A percentile compares a stretch with the other conserved stretches of the same genome.
phyloP scores from a whole-genome alignment of 2,113 vertebrate genomes.

The Bubalus kerabau region DNA sequence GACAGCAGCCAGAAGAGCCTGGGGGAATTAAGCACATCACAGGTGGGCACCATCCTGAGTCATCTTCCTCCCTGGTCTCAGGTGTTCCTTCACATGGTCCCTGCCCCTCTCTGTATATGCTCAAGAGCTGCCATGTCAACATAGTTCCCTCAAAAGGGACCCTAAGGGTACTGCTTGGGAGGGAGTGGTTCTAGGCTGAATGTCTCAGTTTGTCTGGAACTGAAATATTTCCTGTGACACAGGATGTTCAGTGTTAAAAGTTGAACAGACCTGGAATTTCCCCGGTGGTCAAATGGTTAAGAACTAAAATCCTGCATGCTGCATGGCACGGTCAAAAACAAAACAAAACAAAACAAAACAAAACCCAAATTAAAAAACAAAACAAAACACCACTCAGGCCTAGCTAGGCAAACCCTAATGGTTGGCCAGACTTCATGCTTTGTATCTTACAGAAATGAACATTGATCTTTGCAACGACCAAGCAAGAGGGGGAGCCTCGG shows the following conservation, averaged over 20 bases:
- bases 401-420: neutral
- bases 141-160: neutral
- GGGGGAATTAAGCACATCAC: neutral
- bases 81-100: neutral
- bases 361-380: neutral
- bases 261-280: neutral
- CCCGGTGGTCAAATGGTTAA: neutral
- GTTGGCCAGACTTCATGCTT: neutral
- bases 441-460: neutral
- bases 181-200: neutral
- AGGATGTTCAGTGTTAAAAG: neutral
- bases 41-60: neutral
- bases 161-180: neutral
- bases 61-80: neutral
- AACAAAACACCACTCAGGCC: neutral
- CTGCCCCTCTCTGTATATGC: neutral
- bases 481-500: neutral
- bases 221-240: neutral
- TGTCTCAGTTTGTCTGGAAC: neutral
- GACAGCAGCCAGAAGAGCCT: neutral
- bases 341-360: neutral
- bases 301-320: neutral
- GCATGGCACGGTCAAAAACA: neutral
- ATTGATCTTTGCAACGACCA: neutral
- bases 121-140: neutral